Evolutionary conservation across 2,797 vertebrate species (phyloP).

Genomic region (Tachyglossus aculeatus): DNA sequence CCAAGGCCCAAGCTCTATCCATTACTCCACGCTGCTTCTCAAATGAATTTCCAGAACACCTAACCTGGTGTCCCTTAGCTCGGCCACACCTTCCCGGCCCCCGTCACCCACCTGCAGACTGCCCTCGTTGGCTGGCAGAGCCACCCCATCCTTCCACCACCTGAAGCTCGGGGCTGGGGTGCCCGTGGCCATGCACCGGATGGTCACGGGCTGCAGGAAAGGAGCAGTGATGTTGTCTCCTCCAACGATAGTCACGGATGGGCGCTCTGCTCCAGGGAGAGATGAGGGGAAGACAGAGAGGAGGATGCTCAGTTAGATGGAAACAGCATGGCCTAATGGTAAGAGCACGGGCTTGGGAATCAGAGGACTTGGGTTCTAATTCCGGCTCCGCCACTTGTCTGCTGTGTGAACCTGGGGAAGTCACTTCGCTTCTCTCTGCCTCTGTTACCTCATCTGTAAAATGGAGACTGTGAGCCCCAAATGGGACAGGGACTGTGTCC

Average conservation of each 20-base stretch:
- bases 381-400: too few relatives aligned
- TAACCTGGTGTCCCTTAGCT: neutral
- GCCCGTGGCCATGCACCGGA: conserved; percentile 59
- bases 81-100: neutral
- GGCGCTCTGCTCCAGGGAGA: conserved; percentile 32
- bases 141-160: conserved; percentile 69
- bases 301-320: too few relatives aligned
- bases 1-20: neutral
- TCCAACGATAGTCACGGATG: neutral
- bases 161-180: conserved; percentile 50
- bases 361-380: too few relatives aligned
- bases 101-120: conserved; percentile 55
- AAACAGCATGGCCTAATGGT: too few relatives aligned
- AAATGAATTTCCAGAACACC: neutral
- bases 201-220: conserved; percentile 52
- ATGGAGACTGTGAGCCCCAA: too few relatives aligned
- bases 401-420: too few relatives aligned
- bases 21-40: neutral
- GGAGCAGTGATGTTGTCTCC: conserved; percentile 38
- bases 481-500: too few relatives aligned
- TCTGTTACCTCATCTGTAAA: too few relatives aligned
- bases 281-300: neutral
- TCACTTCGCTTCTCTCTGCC: too few relatives aligned
- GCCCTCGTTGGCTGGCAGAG: conserved; percentile 35
- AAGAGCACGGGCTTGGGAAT: too few relatives aligned